Conservation (phyloP, 2,113 vertebrate species). For the Callorhinus ursinus region DNA sequence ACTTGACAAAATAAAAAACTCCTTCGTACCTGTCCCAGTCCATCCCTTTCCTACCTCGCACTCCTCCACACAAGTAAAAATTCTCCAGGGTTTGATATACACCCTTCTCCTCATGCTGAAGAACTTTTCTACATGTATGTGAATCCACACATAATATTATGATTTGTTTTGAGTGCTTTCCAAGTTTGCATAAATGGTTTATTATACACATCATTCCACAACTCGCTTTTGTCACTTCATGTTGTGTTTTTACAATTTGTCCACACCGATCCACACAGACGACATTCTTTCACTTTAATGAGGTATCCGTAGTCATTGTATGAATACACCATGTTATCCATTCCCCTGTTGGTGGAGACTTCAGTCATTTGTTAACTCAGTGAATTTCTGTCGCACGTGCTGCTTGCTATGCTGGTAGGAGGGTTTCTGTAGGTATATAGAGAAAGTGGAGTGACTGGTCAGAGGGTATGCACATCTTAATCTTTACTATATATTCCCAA, state of each 20-base stretch:
- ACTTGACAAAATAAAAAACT: neutral
- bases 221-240: conserved; percentile 1
- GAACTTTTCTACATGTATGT: neutral
- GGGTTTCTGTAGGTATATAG: neutral
- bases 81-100: neutral
- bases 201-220: neutral
- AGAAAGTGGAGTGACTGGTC: neutral
- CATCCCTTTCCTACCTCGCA: neutral
- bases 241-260: neutral
- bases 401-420: neutral
- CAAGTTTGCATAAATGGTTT: neutral
- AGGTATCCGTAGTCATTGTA: neutral
- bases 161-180: neutral
- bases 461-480: neutral
- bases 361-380: neutral
- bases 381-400: neutral
- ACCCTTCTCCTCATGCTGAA: neutral
- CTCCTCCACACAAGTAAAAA: neutral
- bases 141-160: neutral
- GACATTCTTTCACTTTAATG: neutral
- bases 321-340: neutral
- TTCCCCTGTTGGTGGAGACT: neutral
- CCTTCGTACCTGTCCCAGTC: neutral
- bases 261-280: neutral
- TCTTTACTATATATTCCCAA: neutral